Percentiles rank a stretch among this genome's conserved stretches.
These are phyloP conservation scores for Aeoliscus strigatus DNA, from an alignment of 2,797 vertebrate species.

Conservation along the genomic window DNA sequence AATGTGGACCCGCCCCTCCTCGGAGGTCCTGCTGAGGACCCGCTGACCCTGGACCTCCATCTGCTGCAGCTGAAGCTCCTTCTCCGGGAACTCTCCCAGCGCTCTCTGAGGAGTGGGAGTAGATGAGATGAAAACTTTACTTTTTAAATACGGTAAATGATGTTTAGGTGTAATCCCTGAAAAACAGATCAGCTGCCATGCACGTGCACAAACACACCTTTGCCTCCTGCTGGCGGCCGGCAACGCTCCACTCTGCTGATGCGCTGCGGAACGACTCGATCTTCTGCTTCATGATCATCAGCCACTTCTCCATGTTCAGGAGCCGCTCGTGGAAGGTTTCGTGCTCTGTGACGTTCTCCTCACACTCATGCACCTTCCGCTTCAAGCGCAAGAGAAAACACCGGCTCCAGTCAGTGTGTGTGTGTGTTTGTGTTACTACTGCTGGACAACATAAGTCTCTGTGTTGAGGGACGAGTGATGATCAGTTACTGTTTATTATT, in stretches of 20 bases:
- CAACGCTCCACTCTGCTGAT: constrained; percentile 56
- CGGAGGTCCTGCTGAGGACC: constrained; percentile 79
- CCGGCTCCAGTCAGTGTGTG: too few relatives aligned
- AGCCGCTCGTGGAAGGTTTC: constrained; percentile 77
- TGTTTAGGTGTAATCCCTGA: too few relatives aligned
- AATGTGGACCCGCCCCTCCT: constrained; percentile 78
- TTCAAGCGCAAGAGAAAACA: constrained; percentile 32
- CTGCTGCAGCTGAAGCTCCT: constrained; percentile 82
- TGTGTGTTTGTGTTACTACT: too few relatives aligned
- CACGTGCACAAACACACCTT: constrained; percentile 70
- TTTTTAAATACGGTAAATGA: too few relatives aligned
- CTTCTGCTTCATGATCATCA: constrained; percentile 74
- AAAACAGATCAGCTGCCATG: too few relatives aligned
- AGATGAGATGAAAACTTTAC: too few relatives aligned
- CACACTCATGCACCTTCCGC: constrained; percentile 61
- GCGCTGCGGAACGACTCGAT: constrained; percentile 68
- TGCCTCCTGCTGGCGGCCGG: constrained; percentile 68
- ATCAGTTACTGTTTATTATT: too few relatives aligned
- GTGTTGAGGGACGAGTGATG: too few relatives aligned
- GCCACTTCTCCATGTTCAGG: constrained; percentile 81
- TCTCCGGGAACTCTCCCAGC: constrained; percentile 82
- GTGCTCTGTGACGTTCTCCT: constrained; percentile 70
- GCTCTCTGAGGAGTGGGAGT: constrained; percentile 73
- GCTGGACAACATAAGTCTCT: too few relatives aligned
- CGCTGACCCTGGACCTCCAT: constrained; percentile 72